phyloP scores from a whole-genome alignment of 2,888 invertebrate species.

The Oxycera nigricornis region DNA sequence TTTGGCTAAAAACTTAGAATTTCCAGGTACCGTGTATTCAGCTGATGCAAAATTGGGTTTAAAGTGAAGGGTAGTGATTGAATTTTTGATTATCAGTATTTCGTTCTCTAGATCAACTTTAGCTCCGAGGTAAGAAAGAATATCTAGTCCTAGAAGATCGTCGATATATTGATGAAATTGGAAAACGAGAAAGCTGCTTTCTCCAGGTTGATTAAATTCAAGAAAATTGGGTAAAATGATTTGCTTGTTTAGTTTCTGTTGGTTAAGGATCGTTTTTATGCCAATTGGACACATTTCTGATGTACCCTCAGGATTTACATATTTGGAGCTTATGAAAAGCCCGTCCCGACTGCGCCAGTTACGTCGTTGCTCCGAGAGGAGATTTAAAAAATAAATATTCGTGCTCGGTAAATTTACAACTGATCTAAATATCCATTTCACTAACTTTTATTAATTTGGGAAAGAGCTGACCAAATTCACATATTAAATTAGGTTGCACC shows the following conservation, averaged over 20 bases:
- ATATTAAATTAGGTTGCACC: too few species aligned
- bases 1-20: not conserved
- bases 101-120: not conserved
- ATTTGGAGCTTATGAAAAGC: too few species aligned
- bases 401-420: too few species aligned
- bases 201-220: not conserved
- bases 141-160: not conserved
- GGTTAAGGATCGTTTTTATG: not conserved
- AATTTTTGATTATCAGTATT: not conserved
- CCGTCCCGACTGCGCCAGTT: too few species aligned
- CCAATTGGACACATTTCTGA: not conserved
- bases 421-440: too few species aligned
- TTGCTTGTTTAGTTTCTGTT: not conserved
- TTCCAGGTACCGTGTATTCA: not conserved
- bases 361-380: too few species aligned
- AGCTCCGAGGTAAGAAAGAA: not conserved
- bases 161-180: not conserved
- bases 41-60: not conserved
- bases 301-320: too few species aligned
- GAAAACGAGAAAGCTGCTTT: not conserved
- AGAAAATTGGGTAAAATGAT: not conserved
- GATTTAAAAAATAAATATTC: too few species aligned
- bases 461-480: too few species aligned
- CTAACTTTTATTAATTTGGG: too few species aligned
- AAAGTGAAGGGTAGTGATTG: not conserved